Evolutionary conservation across 1,140 invertebrate species (phyloP), one percentile per base, ranked within the genome.

Genomic region (Brachionus calyciflorus): DNA sequence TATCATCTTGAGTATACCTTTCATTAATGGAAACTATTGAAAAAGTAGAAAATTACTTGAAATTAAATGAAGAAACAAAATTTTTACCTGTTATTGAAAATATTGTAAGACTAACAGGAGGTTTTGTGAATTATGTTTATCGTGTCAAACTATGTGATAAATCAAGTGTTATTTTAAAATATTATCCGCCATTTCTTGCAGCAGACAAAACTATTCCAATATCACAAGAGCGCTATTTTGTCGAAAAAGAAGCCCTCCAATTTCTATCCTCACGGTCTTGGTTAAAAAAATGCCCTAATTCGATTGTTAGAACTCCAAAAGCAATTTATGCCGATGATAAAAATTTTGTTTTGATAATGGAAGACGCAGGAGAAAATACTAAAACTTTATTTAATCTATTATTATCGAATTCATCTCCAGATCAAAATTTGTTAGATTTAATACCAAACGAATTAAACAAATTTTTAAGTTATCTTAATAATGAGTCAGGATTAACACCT

Each of bases 101-200:
- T 33, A n/a, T 28, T 0, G 28, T 37, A 21, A 6, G 9, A 26
- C 24, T 73, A 21, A 33, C 69, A 17, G 69, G 69, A 30, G 69
- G 69, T 24, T 51, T 55, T 24, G 44, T 28, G 7, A 73, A 73
- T 55, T 73, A 51, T 55, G 69, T 73, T 24, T 26, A 73, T 41
- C 46, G 69, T 24, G 19, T 73, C 1, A 41, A 51, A 55, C 51
- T 73, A 14, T 30, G 51, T 17, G 69, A 73, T 49, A 46, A 46
- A 37, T 40, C 44, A 37, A 40, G 46, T 51, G 44, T 37, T 26
- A 33, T 73, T 37, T 41, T 73, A 19, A 73, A 73, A 73, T 73
- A 48, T 26, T 73, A 51, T 73, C 69, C 69, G 10, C 28, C 69
- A 14, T 55, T 51, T 30, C 19, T 73, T 21, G 46, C 69, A 1